These are phyloP conservation scores for Petrocephalus zakoni DNA, from an alignment of 2,113 vertebrate genomes.

Conservation along the genomic window DNA sequence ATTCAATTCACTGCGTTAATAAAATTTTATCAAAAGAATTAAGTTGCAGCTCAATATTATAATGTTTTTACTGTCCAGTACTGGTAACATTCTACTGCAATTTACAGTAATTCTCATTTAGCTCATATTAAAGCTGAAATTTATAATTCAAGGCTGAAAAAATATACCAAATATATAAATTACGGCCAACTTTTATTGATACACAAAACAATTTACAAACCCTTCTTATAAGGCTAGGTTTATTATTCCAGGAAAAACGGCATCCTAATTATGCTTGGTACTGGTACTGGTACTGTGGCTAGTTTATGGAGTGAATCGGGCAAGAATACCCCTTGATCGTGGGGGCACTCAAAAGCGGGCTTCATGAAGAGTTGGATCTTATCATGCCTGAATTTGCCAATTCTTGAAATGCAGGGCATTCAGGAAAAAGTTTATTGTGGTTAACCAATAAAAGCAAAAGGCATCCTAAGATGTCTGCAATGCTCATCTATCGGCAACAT, in stretches of 20 bases:
- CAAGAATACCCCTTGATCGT: neutral
- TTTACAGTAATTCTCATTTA: neutral
- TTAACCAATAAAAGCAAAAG: neutral
- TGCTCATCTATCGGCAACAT: neutral
- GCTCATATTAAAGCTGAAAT: neutral
- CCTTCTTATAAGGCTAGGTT: neutral
- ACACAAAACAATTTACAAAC: neutral
- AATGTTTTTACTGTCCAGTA: neutral
- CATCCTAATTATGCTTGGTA: neutral
- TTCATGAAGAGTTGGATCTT: neutral
- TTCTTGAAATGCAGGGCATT: neutral
- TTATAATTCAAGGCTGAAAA: neutral
- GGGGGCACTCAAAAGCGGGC: neutral
- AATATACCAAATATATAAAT: neutral
- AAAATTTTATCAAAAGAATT: conserved; percentile 1
- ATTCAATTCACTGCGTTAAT: neutral
- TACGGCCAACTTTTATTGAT: neutral
- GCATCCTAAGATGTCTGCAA: neutral
- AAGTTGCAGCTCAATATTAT: neutral
- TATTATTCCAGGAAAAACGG: neutral
- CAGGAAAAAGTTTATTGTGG: neutral
- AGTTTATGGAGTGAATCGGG: neutral
- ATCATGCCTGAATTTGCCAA: neutral
- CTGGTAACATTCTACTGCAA: neutral
- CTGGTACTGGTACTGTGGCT: neutral